Evolutionary conservation across 2,113 vertebrate genomes (phyloP).

Genomic region (Cynoglossus semilaevis): DNA sequence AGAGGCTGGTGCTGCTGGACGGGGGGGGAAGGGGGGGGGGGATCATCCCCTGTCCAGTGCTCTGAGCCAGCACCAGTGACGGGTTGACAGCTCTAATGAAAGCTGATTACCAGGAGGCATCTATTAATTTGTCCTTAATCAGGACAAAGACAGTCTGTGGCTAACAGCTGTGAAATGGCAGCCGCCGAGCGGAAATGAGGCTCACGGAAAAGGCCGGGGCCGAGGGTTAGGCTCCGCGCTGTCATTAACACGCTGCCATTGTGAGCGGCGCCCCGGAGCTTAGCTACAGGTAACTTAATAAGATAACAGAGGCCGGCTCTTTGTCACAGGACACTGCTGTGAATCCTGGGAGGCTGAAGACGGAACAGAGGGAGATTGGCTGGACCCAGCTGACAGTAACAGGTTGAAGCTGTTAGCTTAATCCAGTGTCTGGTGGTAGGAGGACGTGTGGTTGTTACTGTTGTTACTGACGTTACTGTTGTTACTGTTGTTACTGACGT

Average conservation of each 20-base stretch:
- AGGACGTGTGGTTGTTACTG: too few relatives aligned
- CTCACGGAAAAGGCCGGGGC: constrained; percentile 69
- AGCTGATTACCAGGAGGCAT: constrained; percentile 82
- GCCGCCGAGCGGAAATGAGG: constrained; percentile 74
- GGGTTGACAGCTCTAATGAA: constrained; percentile 79
- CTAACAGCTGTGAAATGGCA: constrained; percentile 82
- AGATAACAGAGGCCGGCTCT: constrained; percentile 66
- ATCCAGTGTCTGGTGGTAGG: too few relatives aligned
- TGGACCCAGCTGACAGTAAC: constrained; percentile 80
- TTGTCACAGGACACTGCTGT: constrained; percentile 58
- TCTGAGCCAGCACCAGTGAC: constrained; percentile 58
- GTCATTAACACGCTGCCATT: constrained; percentile 75
- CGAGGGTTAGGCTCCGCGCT: constrained; percentile 67
- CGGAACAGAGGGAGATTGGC: constrained; percentile 73
- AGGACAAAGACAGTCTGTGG: constrained; percentile 78
- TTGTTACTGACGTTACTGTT: too few relatives aligned
- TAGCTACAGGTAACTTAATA: constrained; percentile 78
- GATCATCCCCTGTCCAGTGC: constrained; percentile 65
- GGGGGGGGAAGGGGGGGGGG: constrained; percentile 31
- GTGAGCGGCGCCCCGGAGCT: constrained; percentile 67
- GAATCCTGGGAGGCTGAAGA: constrained; percentile 60
- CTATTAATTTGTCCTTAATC: constrained; percentile 81
- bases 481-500: too few relatives aligned
- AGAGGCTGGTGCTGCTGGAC: too few relatives aligned
- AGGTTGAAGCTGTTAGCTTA: constrained; percentile 77